Conservation (phyloP, 2,797 vertebrate species). For the Artibeus jamaicensis region DNA sequence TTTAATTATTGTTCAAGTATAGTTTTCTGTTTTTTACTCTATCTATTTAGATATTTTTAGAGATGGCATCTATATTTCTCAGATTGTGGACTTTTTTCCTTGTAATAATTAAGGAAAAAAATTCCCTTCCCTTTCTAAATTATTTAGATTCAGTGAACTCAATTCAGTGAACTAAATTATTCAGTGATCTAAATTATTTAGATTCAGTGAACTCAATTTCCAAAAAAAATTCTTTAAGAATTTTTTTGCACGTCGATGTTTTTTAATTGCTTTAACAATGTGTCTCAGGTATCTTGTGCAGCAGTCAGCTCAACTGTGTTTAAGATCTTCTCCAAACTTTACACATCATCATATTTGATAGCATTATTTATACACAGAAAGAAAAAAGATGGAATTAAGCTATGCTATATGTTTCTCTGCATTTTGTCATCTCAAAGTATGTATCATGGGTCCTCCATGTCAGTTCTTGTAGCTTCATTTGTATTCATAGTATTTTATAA, state of each 20-base stretch:
- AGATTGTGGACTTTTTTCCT: not conserved
- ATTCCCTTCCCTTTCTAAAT: not conserved
- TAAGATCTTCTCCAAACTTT: not conserved
- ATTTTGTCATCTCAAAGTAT: not conserved
- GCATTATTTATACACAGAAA: not conserved
- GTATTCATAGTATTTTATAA: not conserved
- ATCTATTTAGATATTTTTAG: slow-evolving; percentile 39
- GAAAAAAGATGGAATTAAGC: not conserved
- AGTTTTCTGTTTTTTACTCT: too few relatives aligned
- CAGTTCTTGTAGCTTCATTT: not conserved
- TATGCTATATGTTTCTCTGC: not conserved
- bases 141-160: not conserved
- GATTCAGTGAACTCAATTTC: too few relatives aligned
- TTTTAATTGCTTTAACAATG: not conserved
- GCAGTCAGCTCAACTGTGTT: not conserved
- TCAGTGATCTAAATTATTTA: too few relatives aligned
- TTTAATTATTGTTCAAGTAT: too few relatives aligned
- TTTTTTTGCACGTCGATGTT: not conserved
- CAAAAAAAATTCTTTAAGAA: too few relatives aligned
- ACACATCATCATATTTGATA: not conserved
- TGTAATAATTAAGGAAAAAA: slow-evolving; percentile 22
- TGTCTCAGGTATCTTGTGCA: not conserved
- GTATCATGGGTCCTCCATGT: not conserved
- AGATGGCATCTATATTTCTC: slow-evolving; percentile 15
- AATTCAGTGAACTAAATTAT: too few relatives aligned